Percentiles rank a stretch among this genome's conserved stretches.
Conservation (phyloP, 2,113 vertebrate species). For the Oxyura jamaicensis region DNA sequence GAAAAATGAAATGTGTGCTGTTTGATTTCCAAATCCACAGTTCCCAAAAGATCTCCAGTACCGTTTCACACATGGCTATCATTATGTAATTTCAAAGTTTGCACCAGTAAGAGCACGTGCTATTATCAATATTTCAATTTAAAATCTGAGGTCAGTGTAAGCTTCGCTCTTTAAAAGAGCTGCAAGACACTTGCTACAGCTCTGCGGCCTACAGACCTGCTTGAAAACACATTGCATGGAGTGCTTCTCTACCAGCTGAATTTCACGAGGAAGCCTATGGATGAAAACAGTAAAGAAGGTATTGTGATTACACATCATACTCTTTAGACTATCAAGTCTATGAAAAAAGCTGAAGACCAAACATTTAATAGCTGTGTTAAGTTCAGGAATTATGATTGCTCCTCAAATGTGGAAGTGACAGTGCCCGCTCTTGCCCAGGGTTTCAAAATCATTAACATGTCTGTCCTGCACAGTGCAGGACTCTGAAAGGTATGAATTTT, state of each 20-base stretch:
- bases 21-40: not conserved
- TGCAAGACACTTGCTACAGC: not conserved
- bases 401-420: not conserved
- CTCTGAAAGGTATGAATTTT: not conserved
- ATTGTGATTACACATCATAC: not conserved
- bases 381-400: not conserved
- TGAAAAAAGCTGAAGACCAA: not conserved
- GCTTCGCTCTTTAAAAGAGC: not conserved
- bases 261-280: fast-evolving
- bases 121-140: not conserved
- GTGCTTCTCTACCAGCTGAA: not conserved
- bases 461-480: not conserved
- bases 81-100: not conserved
- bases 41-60: not conserved
- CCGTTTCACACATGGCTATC: not conserved
- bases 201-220: not conserved
- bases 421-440: not conserved
- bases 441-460: not conserved
- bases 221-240: not conserved
- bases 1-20: fast-evolving
- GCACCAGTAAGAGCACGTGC: not conserved
- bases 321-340: not conserved
- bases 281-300: not conserved
- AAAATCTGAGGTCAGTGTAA: not conserved
- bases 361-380: not conserved